Conservation (phyloP, 2,888 invertebrate genomes). For the Trisateles emortualis region DNA sequence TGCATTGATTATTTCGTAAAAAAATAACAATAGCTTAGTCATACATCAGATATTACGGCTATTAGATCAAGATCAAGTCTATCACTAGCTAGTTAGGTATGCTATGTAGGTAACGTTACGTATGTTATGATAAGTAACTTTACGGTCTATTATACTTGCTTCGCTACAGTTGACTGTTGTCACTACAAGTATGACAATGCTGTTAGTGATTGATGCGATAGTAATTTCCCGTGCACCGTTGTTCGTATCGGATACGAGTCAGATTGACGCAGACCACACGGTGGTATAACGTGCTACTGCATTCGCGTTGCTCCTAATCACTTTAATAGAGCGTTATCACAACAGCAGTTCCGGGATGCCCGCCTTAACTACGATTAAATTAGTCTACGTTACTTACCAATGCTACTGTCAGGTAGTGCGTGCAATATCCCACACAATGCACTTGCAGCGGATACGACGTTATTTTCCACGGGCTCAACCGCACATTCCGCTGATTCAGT, state of each 20-base stretch:
- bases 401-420: conserved; percentile 66
- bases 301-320: conserved; percentile 68
- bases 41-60: conserved; percentile 11
- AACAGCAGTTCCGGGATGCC: conserved; percentile 61
- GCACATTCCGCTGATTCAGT: conserved; percentile 63
- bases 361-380: conserved; percentile 60
- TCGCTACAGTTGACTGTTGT: conserved; percentile 56
- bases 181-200: conserved; percentile 76
- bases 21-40: not conserved
- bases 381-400: conserved; percentile 69
- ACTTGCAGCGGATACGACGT: conserved; percentile 56
- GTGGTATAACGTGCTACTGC: conserved; percentile 53
- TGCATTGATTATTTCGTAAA: not conserved
- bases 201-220: conserved; percentile 79
- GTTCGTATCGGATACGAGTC: conserved; percentile 81
- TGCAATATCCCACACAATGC: conserved; percentile 78
- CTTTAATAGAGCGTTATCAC: conserved; percentile 70
- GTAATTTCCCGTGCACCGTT: conserved; percentile 81
- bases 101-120: conserved; percentile 33
- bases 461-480: conserved; percentile 51
- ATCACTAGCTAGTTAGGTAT: conserved; percentile 24
- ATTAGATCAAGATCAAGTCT: conserved; percentile 34
- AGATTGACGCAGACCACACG: conserved; percentile 68
- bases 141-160: conserved; percentile 48
- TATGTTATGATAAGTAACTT: conserved; percentile 41